Base-by-base conservation (phyloP, 2,888 invertebrate species). In the Calameuta filiformis region DNA sequence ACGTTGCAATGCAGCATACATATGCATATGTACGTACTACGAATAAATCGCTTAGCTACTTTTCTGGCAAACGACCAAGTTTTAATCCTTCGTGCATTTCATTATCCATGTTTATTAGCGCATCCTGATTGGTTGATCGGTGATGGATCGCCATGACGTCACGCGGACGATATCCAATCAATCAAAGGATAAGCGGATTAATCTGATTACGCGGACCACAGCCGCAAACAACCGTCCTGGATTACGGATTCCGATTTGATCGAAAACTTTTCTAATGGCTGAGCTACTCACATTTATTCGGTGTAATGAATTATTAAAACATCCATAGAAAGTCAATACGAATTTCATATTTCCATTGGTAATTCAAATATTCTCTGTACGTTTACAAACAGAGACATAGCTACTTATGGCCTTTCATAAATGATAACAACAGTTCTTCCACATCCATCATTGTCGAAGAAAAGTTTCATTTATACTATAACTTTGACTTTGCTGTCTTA, bases 161-260 rank as follows among this genome's bases (percentile, higher is more conserved):
- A 83, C 82, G 77, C 79, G 80, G 76, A 79, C 79, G 76, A 81
- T 82, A 84, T 82, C 83, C 86, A 86, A 89, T 88, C 89, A 87
- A 87, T 89, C 89, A 88, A 83, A 82, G 86, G 87, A 87, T 88
- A 88, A 89, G 85, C 87, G 87, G 87, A 87, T 87, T 84, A 87
- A 86, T 85, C 81, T 85, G 85, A 87, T 86, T 85, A 85, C 85
- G 77, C 80, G 81, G 80, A 81, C 85, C 82, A 80, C 81, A 79
- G 81, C 83, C 82, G 85, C 83, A 85, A 85, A 86, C 84, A 86
- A 85, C 83, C 83, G 81, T 76, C 82, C 81, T 80, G 87, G 85
- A 86, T 87, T 87, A 87, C 84, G 83, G 85, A 87, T 86, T 87
- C 82, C 82, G 81, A 85, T 86, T 87, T 84, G 83, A 87, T 87